Conservation (phyloP, 2,888 invertebrate genomes). For the Amiota communis region DNA sequence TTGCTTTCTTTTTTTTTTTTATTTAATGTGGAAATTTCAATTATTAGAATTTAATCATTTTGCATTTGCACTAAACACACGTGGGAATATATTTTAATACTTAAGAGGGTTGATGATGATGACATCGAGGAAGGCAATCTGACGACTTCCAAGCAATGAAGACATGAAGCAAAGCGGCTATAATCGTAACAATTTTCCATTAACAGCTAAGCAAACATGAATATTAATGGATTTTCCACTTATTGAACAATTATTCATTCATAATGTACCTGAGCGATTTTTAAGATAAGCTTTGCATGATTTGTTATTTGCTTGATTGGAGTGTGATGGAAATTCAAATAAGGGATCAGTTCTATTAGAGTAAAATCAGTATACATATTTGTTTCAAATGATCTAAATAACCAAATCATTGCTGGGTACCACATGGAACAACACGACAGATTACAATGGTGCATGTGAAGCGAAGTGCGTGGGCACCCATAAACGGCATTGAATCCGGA, state of each 20-base stretch:
- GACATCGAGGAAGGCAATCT: not conserved
- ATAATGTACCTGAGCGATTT: conserved; percentile 59
- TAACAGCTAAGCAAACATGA: conserved; percentile 66
- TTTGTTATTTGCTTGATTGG: conserved; percentile 8
- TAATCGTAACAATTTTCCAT: conserved; percentile 57
- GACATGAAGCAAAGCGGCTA: not conserved
- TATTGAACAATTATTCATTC: conserved; percentile 63
- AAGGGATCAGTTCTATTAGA: not conserved
- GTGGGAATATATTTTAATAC: conserved; percentile 5
- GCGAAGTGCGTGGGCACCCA: no score
- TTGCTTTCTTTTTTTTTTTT: not conserved
- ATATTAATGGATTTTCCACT: conserved; percentile 67
- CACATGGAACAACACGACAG: no score
- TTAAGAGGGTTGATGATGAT: not conserved
- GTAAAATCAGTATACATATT: not conserved
- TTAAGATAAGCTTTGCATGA: conserved; percentile 56
- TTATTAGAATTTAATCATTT: conserved; percentile 1
- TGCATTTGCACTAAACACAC: conserved; percentile 15
- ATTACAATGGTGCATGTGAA: no score
- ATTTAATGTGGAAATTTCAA: not conserved
- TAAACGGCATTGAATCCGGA: no score
- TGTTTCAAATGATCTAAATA: no score
- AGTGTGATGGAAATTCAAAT: conserved; percentile 1
- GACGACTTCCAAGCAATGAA: not conserved
- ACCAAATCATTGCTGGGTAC: no score